phyloP scores from a whole-genome alignment of 2,888 invertebrate species.

The Ophioninae sp. region DNA sequence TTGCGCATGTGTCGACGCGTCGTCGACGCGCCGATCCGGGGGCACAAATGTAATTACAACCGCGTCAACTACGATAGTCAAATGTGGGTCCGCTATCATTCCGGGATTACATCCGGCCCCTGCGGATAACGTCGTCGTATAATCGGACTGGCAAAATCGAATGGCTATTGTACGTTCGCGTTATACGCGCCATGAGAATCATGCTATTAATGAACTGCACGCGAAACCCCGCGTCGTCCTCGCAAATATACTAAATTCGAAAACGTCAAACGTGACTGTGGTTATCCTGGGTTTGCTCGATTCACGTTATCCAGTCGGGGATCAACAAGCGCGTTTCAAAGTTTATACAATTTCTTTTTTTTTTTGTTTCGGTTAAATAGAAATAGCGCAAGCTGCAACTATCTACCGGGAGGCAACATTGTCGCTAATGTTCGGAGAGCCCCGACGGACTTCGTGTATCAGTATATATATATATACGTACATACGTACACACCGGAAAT shows the following conservation, averaged over 20 bases:
- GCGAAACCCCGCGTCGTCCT: background rate
- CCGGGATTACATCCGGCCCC: background rate
- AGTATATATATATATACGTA: no score
- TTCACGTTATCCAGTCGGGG: background rate
- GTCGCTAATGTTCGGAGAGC: no score
- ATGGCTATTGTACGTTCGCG: background rate
- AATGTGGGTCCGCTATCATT: constrained; percentile 3
- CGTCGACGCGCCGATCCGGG: constrained; percentile 38
- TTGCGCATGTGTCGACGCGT: constrained; percentile 43
- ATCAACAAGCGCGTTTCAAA: background rate
- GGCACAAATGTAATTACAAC: constrained; percentile 50
- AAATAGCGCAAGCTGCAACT: no score
- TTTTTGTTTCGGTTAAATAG: background rate
- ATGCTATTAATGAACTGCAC: background rate
- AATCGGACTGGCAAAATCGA: background rate
- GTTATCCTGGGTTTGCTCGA: background rate
- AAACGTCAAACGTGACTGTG: background rate
- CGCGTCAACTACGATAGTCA: constrained; percentile 2
- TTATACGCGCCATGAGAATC: background rate
- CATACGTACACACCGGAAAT: no score
- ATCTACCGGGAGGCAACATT: no score
- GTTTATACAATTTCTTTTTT: background rate
- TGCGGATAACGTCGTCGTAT: background rate
- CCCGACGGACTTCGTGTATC: no score
- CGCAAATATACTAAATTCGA: background rate